Base-by-base conservation (phyloP, 2,888 invertebrate genomes). In the Pseudococcus longispinus region DNA sequence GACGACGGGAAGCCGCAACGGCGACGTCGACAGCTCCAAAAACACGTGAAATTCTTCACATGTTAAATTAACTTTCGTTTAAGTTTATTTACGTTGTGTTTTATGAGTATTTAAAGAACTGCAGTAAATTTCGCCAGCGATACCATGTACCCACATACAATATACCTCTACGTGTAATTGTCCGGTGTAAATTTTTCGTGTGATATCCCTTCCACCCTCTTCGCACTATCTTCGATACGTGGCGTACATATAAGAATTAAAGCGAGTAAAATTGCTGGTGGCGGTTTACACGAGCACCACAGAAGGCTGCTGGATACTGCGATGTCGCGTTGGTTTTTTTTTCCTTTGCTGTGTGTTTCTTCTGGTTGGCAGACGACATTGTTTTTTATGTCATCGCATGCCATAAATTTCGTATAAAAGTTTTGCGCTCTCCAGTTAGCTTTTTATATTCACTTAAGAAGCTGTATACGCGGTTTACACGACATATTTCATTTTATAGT, bases 381-480 rank as follows among this genome's bases (percentile, higher is more conserved):
- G 37, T 80, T 80, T 80, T 80, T 80, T 80, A 80, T 80, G 42
- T 80, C 77, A 80, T 80, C 77, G 77, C 42, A 42, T 37, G 20
- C 42, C 77, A 80, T 80, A 80, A 80, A 80, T 80, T 80, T 80
- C n/a, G 77, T 42, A 80, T 80, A 80, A 80, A 80, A 80, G 37
- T 80, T 80, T 80, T 80, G 32, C 77, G 77, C 77, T 80, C 77
- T 80, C 42, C 37, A 42, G 77, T 80, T 80, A 80, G 42, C 77
- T 80, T 80, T 80, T 80, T 80, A 80, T 80, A 80, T 80, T 80
- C 77, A 80, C 77, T 80, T 80, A 80, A 80, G 77, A 80, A 80
- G 77, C 77, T 80, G 77, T 80, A 80, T 80, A 80, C 77, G 77
- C 77, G 77, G 77, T 80, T 80, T 80, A 80, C 77, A 80, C 77